These are phyloP conservation scores for Dinocampus coccinellae DNA, from an alignment of 2,888 invertebrate genomes.

Conservation along the genomic window DNA sequence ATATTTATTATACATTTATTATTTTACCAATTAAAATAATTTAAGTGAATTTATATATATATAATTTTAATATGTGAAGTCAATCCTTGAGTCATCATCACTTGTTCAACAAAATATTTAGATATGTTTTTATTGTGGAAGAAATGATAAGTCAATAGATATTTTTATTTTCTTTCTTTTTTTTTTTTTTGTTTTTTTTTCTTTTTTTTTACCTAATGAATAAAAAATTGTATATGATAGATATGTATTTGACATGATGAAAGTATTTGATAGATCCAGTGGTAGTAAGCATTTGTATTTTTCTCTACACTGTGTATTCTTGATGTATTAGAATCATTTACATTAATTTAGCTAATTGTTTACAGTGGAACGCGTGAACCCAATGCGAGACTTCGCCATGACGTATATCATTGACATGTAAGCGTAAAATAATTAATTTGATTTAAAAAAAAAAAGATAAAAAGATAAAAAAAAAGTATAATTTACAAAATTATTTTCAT, in stretches of 20 bases:
- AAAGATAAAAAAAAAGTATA: background rate
- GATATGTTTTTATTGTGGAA: slow-evolving; percentile 17
- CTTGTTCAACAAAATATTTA: slow-evolving; percentile 19
- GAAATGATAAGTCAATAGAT: background rate
- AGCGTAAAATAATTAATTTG: slow-evolving; percentile 8
- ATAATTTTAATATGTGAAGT: background rate
- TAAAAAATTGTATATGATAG: background rate
- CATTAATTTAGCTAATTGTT: slow-evolving; percentile 59
- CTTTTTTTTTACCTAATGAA: too few relatives aligned
- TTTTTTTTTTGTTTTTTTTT: background rate
- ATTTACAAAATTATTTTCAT: background rate
- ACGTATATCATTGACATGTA: slow-evolving; percentile 7
- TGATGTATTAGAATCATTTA: slow-evolving; percentile 57
- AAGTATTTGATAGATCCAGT: background rate
- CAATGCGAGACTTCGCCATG: background rate
- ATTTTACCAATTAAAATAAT: too few relatives aligned
- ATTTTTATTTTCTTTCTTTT: background rate
- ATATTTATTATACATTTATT: too few relatives aligned
- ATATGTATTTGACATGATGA: background rate
- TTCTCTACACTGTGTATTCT: slow-evolving; percentile 15
- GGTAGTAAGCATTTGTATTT: background rate
- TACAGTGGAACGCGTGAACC: slow-evolving; percentile 39
- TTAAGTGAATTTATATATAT: background rate
- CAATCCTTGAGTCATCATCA: slow-evolving; percentile 20
- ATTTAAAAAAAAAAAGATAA: background rate